Base-by-base conservation (phyloP, 2,113 vertebrate species). In the Lepidothrix coronata region DNA sequence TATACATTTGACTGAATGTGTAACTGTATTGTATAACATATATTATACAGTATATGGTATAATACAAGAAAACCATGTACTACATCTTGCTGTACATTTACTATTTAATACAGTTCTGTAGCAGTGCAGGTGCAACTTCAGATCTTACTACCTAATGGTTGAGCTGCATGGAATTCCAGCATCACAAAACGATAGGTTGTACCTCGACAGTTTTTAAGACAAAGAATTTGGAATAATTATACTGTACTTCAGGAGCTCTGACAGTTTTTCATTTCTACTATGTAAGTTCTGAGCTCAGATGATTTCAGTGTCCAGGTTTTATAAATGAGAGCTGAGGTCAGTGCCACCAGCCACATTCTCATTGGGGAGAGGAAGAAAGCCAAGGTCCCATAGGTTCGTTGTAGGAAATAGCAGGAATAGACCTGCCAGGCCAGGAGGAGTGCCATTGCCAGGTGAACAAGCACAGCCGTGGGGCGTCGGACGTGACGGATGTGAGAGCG, bases 301-400 rank as follows among this genome's bases (percentile, higher is more conserved):
- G 97, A 84, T 75, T 97, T 96, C 90, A 98, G 94, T 16, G 97
- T 98, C 99, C 99, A 99, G 67, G 98, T 98, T 61, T 96, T 98
- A 88, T 97, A 98, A 70, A 98, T 95, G 79, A 99, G 95, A 66
- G 98, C 91, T 33, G 99, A 73, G 5, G 98, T 96, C 92, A 99
- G 96, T 12, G 83, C 95, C 11, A 99, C 93, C 8, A 99, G 97
- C 99, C 99, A 99, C 1, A 98, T 98, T 96, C 98, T 98, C 95
- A 99, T 97, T 1, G 99, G 99, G 48, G 99, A 99, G 79, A 99
- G 95, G 89, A 99, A 85, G 84, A 99, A 98, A 12, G 99, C 99
- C 79, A 98, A 28, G 27, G 82, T 97, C 84, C 99, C 99, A 1
- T 99, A 99, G n/a, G 99, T 98, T 93, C 98, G 83, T 95, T 98